Base-by-base conservation (phyloP, 2,113 vertebrate genomes). In the Anseranas semipalmata region DNA sequence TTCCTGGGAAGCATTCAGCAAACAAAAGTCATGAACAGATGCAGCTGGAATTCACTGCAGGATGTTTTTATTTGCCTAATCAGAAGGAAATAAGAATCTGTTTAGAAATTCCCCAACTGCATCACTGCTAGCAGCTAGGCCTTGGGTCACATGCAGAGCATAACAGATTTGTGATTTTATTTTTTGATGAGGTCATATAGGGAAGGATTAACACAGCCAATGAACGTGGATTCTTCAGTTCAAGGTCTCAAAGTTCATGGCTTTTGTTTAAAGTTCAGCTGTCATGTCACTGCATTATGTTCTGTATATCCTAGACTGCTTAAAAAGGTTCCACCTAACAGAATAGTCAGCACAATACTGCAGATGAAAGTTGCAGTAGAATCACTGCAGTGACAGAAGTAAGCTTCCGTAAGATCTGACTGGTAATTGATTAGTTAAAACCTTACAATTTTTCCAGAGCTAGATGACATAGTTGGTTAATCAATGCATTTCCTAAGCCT, bases 1-100 rank as follows among this genome's bases (percentile, higher is more conserved):
- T 87, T 90, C 83, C 77, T 50, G 59, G 46, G 75, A 46, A 87
- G n/a, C 53, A 78, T 45, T 65, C 63, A 50, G 85, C 0, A 1
- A 89, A 81, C 52, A 91, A 66, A 80, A 66, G 50, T 55, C 70
- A 59, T 43, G 19, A 81, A 60, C 70, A 85, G 81, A 85, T 81
- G 70, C 93, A 92, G 63, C 75, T 94, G 80, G 80, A 94, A 81
- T 76, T 81, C 75, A 60, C 63, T 72, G 45, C 63, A 89, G 70
- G 63, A 72, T 72, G 58, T 60, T 85, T 85, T 81, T 89, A 66
- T 85, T 72, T 72, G 35, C 58, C 52, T 77, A 45, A 89, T 85
- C 71, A 72, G 59, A 62, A 85, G 32, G 32, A 76, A 77, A 70
- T 60, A 81, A 85, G 43, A 80, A 59, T 72, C 68, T 32, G 35